Conservation (phyloP, 1,140 invertebrate species). For the Oreohelix idahoensis region DNA sequence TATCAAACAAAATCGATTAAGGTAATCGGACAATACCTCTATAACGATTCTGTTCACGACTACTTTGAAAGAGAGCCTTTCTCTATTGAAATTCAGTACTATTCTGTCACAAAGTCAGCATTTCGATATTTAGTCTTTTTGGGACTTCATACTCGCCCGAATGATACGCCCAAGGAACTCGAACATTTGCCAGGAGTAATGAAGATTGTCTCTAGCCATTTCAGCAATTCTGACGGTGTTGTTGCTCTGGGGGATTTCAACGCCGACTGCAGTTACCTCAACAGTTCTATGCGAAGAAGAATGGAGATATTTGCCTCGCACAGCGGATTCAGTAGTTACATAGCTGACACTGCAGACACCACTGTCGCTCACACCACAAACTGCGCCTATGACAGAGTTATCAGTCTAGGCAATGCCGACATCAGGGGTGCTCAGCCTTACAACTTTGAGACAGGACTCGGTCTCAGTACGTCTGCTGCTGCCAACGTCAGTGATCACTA, state of each 20-base stretch:
- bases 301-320: not conserved
- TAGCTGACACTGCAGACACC: conserved; percentile 7
- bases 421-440: not conserved
- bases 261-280: conserved; percentile 35
- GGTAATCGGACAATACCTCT: not conserved
- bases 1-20: not conserved
- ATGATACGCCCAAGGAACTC: conserved; percentile 6
- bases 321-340: conserved; percentile 1
- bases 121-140: not conserved
- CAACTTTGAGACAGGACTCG: conserved; percentile 1
- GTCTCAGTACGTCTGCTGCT: not conserved
- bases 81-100: conserved; percentile 23
- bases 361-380: not conserved
- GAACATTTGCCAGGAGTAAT: not conserved
- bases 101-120: not conserved
- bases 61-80: conserved; percentile 33
- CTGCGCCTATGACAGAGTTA: conserved; percentile 32
- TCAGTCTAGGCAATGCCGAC: not conserved
- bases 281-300: too few relatives aligned
- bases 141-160: conserved; percentile 19
- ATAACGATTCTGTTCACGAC: conserved; percentile 10
- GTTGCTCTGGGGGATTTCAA: conserved; percentile 39
- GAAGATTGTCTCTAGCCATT: not conserved
- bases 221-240: conserved; percentile 7
- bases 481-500: conserved; percentile 25